Base-by-base conservation (phyloP, 2,113 vertebrate genomes). In the Gymnorhina tibicen region DNA sequence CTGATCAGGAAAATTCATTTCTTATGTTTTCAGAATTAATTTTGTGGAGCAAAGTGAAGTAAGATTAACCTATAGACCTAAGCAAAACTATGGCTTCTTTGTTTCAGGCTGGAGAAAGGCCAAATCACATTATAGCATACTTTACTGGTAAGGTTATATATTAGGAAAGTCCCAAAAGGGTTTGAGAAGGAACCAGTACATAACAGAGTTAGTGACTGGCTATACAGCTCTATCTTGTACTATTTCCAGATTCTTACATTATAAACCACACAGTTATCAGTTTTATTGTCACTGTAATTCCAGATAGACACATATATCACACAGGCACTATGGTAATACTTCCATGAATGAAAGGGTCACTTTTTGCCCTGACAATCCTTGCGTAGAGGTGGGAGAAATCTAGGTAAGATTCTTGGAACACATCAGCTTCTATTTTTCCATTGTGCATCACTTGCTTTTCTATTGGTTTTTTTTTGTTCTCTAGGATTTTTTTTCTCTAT, bases 1-100 rank as follows among this genome's bases (percentile, higher is more conserved):
- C 70, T 77, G 88, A 97, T 97, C 95, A 95, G 95, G 91, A 87
- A 97, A 97, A 97, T 97, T 94, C 19, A 94, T 96, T 96, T 97
- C 95, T 97, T 94, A 96, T 96, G 95, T 95, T 96, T 95, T 96
- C 93, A 94, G 90, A 96, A 94, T 97, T 97, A 94, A 97, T 97
- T 97, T 92, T 93, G 94, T 91, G 82, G 64, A 97, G 92, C 53
- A 96, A 97, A 96, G 87, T 92, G 93, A 96, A 96, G 94, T 96
- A 86, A 95, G 96, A 97, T 97, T 97, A 97, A 97, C 96, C 96
- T 96, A 82, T 14, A 95, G 96, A 96, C 97, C 94, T 78, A 91
- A 77, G 92, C 13, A 91, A 94, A 95, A 96, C 97, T 97, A 91
- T 96, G 42, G 78, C 67, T 89, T 84, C 97, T 97, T 97, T 97